A percentile compares a stretch with the other conserved stretches of the same genome.
Evolutionary conservation across 2,113 vertebrate genomes (phyloP).

Genomic region (Platysteira castanea): DNA sequence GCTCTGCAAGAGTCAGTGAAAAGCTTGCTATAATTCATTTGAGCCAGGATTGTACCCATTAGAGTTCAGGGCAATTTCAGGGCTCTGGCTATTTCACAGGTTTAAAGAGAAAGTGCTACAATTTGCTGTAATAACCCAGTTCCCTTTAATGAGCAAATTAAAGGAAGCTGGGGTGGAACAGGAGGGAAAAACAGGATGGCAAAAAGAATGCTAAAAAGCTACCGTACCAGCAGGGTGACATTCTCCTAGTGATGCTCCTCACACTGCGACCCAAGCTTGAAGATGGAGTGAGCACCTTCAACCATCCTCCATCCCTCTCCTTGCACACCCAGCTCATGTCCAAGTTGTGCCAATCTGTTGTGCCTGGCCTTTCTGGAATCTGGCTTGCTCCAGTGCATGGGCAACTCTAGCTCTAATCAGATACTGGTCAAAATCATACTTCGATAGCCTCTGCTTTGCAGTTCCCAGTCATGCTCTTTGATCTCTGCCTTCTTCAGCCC

Average conservation of each 20-base stretch:
- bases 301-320: too few relatives aligned
- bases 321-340: neutral
- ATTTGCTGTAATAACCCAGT: neutral
- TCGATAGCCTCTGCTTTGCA: neutral
- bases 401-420: neutral
- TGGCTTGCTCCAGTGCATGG: neutral
- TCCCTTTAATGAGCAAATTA: constrained; percentile 7
- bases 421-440: neutral
- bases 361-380: neutral
- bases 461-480: neutral
- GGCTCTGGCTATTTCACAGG: neutral
- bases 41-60: constrained; percentile 1
- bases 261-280: fast-evolving
- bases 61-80: neutral
- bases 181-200: neutral
- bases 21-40: neutral
- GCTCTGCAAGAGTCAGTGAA: neutral
- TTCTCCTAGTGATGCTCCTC: neutral
- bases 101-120: constrained; percentile 34
- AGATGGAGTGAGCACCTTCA: neutral
- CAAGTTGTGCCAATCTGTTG: neutral
- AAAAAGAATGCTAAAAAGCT: neutral
- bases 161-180: neutral
- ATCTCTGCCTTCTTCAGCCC: neutral
- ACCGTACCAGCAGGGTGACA: fast-evolving